Percentiles rank a stretch among this genome's conserved stretches.
Evolutionary conservation across 2,888 invertebrate species (phyloP).

Genomic region (Arenicola marina): DNA sequence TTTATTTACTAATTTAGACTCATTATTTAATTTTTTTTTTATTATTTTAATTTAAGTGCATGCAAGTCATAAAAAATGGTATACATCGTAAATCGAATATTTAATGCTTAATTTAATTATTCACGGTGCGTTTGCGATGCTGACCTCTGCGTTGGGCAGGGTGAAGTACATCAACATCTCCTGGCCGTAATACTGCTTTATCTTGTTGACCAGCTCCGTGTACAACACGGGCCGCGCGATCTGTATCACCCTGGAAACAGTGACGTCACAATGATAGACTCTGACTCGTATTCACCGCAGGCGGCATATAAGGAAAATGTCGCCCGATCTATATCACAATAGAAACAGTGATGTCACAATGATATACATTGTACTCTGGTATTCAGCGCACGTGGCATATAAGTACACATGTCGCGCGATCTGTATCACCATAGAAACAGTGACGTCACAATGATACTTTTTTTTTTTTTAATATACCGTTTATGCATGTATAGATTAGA

Average conservation of each 20-base stretch:
- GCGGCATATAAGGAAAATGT: no score
- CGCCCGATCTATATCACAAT: background rate
- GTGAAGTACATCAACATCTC: conserved; percentile 5
- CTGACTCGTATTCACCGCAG: background rate
- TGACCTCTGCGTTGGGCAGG: background rate
- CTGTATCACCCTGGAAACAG: background rate
- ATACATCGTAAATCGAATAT: no score
- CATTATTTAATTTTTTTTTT: no score
- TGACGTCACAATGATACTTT: background rate
- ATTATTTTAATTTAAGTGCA: no score
- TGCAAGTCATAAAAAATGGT: no score
- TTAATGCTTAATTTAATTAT: no score
- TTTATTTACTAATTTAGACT: no score
- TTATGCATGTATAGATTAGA: background rate
- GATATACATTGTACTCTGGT: background rate
- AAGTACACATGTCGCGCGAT: no score
- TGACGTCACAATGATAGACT: background rate
- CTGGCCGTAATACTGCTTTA: conserved; percentile 3
- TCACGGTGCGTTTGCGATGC: no score
- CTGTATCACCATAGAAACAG: background rate
- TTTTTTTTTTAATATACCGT: background rate
- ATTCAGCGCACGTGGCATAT: no score
- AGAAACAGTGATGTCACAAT: background rate
- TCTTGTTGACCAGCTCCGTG: background rate
- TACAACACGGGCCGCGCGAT: background rate